Conservation (phyloP, 2,113 vertebrate species). For the Probosciger aterrimus region DNA sequence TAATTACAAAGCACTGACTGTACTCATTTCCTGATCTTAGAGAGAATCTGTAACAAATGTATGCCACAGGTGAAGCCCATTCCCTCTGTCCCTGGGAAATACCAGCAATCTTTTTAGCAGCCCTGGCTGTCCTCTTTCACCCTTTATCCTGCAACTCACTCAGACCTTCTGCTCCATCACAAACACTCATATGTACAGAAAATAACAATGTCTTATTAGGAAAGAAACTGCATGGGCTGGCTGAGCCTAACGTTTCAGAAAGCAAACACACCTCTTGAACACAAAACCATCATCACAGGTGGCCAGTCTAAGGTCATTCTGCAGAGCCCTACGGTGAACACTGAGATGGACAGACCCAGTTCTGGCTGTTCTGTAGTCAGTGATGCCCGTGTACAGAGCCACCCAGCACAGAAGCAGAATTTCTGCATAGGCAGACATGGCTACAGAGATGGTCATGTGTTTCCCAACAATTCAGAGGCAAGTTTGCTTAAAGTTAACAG, state of each 20-base stretch:
- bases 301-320: not conserved
- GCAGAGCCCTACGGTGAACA: not conserved
- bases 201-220: not conserved
- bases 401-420: not conserved
- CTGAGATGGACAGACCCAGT: not conserved
- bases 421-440: not conserved
- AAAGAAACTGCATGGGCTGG: not conserved
- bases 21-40: constrained; percentile 54
- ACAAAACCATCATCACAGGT: not conserved
- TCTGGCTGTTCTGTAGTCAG: not conserved
- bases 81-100: not conserved
- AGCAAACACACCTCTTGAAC: not conserved
- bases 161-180: not conserved
- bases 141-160: not conserved
- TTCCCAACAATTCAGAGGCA: not conserved
- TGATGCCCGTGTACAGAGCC: not conserved
- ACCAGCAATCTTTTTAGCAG: not conserved
- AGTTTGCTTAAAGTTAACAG: not conserved
- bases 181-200: not conserved
- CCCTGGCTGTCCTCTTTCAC: not conserved
- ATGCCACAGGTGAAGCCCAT: not conserved
- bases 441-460: not conserved
- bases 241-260: not conserved
- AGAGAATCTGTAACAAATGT: constrained; percentile 37
- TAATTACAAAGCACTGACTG: constrained; percentile 48